These are phyloP conservation scores for Virgularia gustaviana DNA, from an alignment of 92 coral and sea anemone genomes.

Conservation along the genomic window DNA sequence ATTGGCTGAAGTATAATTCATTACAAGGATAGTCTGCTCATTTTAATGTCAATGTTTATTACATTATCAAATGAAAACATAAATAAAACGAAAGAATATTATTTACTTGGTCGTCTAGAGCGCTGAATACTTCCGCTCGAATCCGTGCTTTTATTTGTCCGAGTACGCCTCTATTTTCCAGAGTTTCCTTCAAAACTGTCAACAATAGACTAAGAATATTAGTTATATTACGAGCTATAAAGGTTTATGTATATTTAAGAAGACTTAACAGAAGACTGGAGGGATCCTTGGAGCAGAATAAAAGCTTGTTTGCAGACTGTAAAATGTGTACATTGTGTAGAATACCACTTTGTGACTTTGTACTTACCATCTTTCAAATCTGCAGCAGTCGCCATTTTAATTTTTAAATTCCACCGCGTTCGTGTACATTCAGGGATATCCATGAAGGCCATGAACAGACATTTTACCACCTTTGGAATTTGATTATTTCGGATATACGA, in stretches of 20 bases:
- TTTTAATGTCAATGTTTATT: neutral
- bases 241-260: neutral
- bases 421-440: too few species aligned
- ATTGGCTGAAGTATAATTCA: too few species aligned
- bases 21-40: too few species aligned
- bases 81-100: neutral
- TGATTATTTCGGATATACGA: too few species aligned
- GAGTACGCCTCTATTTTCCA: slow-evolving; percentile 91
- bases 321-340: too few species aligned
- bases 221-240: neutral
- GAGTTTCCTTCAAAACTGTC: slow-evolving; percentile 88
- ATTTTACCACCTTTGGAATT: too few species aligned
- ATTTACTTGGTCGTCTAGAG: slow-evolving; percentile 86
- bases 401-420: too few species aligned
- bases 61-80: neutral
- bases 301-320: too few species aligned
- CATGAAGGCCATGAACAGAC: too few species aligned
- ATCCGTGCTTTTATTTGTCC: slow-evolving; percentile 94
- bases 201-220: neutral
- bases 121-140: slow-evolving; percentile 88
- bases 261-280: neutral
- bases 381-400: slow-evolving; percentile 94
- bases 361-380: slow-evolving; percentile 78
- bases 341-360: too few species aligned
- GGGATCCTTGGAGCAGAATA: too few species aligned